Percentiles rank a stretch among this genome's conserved stretches.
phyloP scores from a whole-genome alignment of 2,888 invertebrate genomes.

The Sepioteuthis lessoniana region DNA sequence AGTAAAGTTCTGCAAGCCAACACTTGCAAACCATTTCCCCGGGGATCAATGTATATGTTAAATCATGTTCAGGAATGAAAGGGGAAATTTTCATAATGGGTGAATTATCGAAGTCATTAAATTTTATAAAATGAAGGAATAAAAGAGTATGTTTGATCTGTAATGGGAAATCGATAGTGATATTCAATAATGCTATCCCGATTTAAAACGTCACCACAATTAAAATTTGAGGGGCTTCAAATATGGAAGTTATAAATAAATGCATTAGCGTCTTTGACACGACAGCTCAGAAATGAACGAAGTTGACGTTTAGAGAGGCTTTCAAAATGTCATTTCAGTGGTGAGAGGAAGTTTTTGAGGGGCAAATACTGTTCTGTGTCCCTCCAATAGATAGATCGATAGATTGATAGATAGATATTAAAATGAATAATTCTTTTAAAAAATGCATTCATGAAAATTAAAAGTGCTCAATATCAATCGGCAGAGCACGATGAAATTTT shows the following conservation, averaged over 20 bases:
- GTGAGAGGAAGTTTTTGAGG: neutral
- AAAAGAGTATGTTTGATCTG: neutral
- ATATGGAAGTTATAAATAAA: neutral
- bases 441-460: too few relatives aligned
- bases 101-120: neutral
- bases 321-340: neutral
- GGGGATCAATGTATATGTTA: too few relatives aligned
- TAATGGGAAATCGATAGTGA: neutral
- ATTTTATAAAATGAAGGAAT: neutral
- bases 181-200: neutral
- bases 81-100: neutral
- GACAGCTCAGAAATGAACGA: neutral
- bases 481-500: too few relatives aligned
- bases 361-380: too few relatives aligned
- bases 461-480: too few relatives aligned
- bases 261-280: neutral
- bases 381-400: too few relatives aligned
- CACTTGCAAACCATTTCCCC: too few relatives aligned
- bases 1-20: too few relatives aligned
- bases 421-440: too few relatives aligned
- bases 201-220: neutral
- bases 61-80: too few relatives aligned
- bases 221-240: neutral
- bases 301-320: too few relatives aligned
- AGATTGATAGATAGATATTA: too few relatives aligned